Evolutionary conservation across 2,797 vertebrate species (phyloP).

Genomic region (Glossophaga mutica): DNA sequence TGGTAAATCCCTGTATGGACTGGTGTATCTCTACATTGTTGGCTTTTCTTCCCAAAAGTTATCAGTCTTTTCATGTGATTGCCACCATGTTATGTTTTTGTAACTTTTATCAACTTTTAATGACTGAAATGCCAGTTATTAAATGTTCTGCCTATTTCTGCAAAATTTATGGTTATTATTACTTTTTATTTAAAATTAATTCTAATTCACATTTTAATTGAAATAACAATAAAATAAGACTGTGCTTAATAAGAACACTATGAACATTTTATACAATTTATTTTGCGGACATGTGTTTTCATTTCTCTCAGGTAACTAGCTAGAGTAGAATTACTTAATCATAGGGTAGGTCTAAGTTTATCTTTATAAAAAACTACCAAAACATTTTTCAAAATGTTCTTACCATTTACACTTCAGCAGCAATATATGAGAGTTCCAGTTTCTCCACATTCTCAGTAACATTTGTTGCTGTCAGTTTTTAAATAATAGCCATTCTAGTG

Average conservation of each 20-base stretch:
- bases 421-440: accelerated
- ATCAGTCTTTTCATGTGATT: not conserved
- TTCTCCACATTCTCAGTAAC: not conserved
- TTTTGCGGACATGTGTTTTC: not conserved
- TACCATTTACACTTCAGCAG: not conserved
- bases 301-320: not conserved
- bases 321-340: not conserved
- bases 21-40: not conserved
- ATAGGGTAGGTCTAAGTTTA: not conserved
- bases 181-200: not conserved
- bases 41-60: not conserved
- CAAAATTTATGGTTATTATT: not conserved
- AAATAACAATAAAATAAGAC: not conserved
- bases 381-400: not conserved
- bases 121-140: not conserved
- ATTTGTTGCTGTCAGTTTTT: not conserved
- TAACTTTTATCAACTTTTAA: not conserved
- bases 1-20: not conserved
- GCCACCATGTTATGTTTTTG: not conserved
- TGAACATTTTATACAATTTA: not conserved
- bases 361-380: not conserved
- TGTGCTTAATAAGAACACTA: not conserved
- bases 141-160: not conserved
- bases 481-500: not conserved
- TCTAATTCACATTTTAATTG: not conserved